A percentile compares a stretch with the other conserved stretches of the same genome.
Evolutionary conservation across 2,113 vertebrate species (phyloP).

Genomic region (Hyperoodon ampullatus): DNA sequence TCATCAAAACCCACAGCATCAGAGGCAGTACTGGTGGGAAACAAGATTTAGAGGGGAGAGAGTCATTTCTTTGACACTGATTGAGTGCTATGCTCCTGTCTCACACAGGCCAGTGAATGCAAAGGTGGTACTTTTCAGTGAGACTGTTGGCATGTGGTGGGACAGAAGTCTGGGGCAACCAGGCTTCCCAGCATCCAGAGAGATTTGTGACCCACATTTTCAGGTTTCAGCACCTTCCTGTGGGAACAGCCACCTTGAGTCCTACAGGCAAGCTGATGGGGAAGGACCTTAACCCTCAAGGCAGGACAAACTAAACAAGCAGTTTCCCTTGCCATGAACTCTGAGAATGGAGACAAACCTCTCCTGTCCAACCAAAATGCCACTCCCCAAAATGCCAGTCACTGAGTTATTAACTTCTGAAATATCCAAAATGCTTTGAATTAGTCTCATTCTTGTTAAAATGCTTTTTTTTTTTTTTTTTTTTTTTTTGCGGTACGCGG

Average conservation of each 20-base stretch:
- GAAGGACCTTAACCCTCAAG: not conserved
- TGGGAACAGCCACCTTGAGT: not conserved
- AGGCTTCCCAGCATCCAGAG: not conserved
- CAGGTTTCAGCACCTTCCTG: not conserved
- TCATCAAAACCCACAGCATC: not conserved
- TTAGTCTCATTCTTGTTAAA: not conserved
- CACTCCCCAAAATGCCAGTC: not conserved
- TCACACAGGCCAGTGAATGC: accelerated
- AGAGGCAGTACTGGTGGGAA: not conserved
- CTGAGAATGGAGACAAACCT: not conserved
- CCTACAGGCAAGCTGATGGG: not conserved
- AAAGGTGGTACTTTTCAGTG: not conserved
- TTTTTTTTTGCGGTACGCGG: no score
- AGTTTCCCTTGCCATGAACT: not conserved
- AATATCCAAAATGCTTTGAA: not conserved
- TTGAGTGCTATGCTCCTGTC: not conserved
- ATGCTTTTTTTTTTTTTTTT: not conserved
- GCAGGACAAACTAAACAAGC: not conserved
- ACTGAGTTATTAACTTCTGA: not conserved
- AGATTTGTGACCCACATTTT: not conserved
- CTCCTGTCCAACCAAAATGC: not conserved
- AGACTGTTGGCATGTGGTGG: no score
- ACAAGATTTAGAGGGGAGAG: not conserved
- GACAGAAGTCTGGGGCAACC: not conserved
- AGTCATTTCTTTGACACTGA: not conserved